phyloP scores from a whole-genome alignment of 1,140 invertebrate species.

The Dolichoris vasculosae region DNA sequence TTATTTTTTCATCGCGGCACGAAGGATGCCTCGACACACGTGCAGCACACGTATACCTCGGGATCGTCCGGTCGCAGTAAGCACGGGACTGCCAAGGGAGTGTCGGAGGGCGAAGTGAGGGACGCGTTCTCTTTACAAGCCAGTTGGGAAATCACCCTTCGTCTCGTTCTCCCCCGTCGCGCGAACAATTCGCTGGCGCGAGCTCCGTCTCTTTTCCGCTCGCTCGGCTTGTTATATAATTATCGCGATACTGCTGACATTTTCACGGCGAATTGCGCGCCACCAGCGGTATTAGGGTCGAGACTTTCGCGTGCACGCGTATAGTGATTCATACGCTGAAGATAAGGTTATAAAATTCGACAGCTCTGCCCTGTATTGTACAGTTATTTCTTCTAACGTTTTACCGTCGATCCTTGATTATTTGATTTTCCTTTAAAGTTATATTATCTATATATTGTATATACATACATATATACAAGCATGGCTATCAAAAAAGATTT shows the following conservation, averaged over 20 bases:
- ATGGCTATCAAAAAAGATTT: too few species aligned
- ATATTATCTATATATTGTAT: too few species aligned
- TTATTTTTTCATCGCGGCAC: conserved; percentile 49
- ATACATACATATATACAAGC: too few species aligned
- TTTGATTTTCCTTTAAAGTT: too few species aligned
- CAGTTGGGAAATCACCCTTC: conserved; percentile 54
- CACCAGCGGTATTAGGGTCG: conserved; percentile 35
- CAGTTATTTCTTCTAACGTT: too few species aligned
- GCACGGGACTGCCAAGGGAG: background rate
- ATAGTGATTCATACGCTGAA: background rate
- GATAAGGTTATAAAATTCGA: background rate
- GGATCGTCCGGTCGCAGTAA: conserved; percentile 26
- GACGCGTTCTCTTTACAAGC: conserved; percentile 42
- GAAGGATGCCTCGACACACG: conserved; percentile 19
- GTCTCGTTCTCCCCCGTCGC: conserved; percentile 49
- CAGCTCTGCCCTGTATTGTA: background rate
- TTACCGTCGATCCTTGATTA: too few species aligned
- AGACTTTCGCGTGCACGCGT: background rate
- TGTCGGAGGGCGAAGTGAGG: background rate
- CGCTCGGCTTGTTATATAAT: conserved; percentile 66
- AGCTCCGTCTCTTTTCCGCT: conserved; percentile 47
- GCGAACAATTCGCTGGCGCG: conserved; percentile 50
- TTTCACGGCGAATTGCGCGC: conserved; percentile 66
- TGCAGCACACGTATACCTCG: background rate
- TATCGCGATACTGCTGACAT: conserved; percentile 68